A percentile compares a stretch with the other conserved stretches of the same genome.
Conservation (phyloP, 1,140 invertebrate genomes). For the Lordiphosa clarofinis region DNA sequence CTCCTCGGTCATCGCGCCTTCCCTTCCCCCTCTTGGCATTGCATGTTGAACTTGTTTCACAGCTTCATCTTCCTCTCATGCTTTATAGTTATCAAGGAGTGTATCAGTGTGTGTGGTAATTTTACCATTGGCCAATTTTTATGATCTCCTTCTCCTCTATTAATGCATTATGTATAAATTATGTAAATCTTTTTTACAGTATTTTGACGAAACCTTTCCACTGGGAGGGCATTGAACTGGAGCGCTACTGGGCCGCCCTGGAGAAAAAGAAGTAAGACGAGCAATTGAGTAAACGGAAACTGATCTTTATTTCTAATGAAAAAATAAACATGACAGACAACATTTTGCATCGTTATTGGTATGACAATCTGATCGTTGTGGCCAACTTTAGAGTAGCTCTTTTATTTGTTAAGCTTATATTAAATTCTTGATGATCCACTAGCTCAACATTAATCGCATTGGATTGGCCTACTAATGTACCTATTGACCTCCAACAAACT, state of each 20-base stretch:
- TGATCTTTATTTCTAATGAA: background rate
- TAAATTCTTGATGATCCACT: too few species aligned
- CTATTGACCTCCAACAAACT: too few species aligned
- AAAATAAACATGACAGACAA: constrained; percentile 1
- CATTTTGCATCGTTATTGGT: background rate
- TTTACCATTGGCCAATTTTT: constrained; percentile 31
- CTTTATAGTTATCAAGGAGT: too few species aligned
- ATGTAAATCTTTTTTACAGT: constrained; percentile 36
- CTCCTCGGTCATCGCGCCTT: constrained; percentile 12
- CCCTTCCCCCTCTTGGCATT: background rate
- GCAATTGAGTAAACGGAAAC: background rate
- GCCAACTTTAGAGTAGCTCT: too few species aligned
- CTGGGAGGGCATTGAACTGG: constrained; percentile 73
- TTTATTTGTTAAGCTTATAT: too few species aligned
- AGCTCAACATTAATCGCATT: too few species aligned
- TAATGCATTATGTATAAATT: constrained; percentile 37
- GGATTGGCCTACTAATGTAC: too few species aligned
- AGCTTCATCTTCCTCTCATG: constrained; percentile 14
- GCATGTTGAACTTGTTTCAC: constrained; percentile 50
- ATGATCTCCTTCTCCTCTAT: constrained; percentile 20
- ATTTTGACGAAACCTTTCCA: constrained; percentile 66
- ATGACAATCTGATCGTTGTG: too few species aligned
- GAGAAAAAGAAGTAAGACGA: constrained; percentile 32
- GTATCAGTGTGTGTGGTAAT: constrained; percentile 1
- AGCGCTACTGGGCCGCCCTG: constrained; percentile 58